Conservation (phyloP, 2,113 vertebrate species). For the Diphyllodes magnificus region DNA sequence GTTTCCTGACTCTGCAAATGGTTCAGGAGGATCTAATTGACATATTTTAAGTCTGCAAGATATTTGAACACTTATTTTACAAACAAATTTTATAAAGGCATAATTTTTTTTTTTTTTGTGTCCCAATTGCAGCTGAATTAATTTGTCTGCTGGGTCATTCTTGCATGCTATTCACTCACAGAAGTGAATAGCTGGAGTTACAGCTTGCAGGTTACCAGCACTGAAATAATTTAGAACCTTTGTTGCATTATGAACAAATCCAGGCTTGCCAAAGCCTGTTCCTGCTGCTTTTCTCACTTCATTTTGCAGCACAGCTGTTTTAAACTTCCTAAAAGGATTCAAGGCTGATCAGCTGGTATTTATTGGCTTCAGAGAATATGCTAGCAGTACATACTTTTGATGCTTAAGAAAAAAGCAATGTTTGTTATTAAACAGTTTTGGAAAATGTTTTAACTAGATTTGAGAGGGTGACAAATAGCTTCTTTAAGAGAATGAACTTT, state of each 20-base stretch:
- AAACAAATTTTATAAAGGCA: background rate
- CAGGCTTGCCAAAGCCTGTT: background rate
- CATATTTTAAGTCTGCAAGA: background rate
- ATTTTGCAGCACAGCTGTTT: conserved; percentile 43
- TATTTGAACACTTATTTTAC: background rate
- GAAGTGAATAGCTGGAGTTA: background rate
- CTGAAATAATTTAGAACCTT: conserved; percentile 2
- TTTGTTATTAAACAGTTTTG: conserved; percentile 41
- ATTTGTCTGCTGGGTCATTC: background rate
- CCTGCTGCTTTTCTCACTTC: conserved; percentile 33
- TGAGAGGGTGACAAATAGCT: conserved; percentile 25
- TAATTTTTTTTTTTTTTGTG: background rate
- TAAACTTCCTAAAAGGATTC: conserved; percentile 35
- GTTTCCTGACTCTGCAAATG: background rate
- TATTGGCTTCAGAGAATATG: conserved; percentile 10
- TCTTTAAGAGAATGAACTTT: conserved; percentile 19
- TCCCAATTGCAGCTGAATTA: background rate
- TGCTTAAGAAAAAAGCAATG: conserved; percentile 10
- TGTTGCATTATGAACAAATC: background rate
- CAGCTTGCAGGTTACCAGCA: background rate
- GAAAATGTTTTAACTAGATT: background rate
- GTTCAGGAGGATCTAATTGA: background rate
- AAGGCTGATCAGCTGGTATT: conserved; percentile 38
- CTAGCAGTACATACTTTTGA: background rate
- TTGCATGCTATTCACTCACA: background rate